Evolutionary conservation across 2,888 invertebrate species (phyloP).

Genomic region (Leptinotarsa tumamoca): DNA sequence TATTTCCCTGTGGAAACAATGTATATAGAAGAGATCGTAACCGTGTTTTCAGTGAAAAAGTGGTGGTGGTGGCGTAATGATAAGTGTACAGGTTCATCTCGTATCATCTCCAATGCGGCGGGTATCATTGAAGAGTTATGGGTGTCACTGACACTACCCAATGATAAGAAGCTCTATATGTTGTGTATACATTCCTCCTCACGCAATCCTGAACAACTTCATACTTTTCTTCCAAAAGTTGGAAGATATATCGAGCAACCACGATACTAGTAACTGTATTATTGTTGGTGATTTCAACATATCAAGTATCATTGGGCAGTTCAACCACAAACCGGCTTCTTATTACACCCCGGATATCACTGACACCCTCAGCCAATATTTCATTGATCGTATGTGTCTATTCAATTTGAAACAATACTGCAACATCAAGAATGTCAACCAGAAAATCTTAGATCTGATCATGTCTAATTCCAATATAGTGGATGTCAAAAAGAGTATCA

Average conservation of each 20-base stretch:
- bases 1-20: neutral
- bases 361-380: no score
- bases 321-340: no score
- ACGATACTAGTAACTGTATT: neutral
- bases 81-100: neutral
- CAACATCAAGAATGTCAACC: no score
- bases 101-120: neutral
- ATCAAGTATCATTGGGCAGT: neutral
- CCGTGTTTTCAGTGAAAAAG: neutral
- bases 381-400: no score
- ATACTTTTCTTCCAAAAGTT: no score
- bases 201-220: neutral
- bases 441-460: no score
- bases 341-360: no score
- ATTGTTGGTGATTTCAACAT: neutral
- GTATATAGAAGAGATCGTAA: conserved; percentile 4
- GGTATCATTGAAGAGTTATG: neutral
- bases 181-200: conserved; percentile 6
- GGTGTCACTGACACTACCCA: neutral
- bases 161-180: neutral
- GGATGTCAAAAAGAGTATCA: neutral
- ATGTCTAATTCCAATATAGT: no score
- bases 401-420: no score
- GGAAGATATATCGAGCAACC: no score
- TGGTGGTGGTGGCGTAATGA: conserved; percentile 4